These are phyloP conservation scores for Gnathonemus echidnorhynchus DNA, from an alignment of 2,113 vertebrate species.

Conservation along the genomic window DNA sequence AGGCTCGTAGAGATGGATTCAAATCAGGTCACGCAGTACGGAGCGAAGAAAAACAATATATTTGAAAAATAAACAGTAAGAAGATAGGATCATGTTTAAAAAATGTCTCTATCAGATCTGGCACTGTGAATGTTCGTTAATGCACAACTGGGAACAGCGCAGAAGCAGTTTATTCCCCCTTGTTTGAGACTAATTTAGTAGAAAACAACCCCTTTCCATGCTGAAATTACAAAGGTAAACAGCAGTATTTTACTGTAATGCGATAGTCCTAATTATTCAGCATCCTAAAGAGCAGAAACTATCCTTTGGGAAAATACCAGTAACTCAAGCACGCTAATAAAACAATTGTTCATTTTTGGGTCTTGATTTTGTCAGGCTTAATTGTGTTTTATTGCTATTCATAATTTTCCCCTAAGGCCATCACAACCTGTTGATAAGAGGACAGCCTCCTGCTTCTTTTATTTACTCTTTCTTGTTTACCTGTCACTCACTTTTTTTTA, in stretches of 20 bases:
- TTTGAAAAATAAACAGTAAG: conserved; percentile 19
- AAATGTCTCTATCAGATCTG: conserved; percentile 24
- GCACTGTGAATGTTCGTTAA: not conserved
- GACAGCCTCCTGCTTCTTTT: no score
- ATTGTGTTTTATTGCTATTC: not conserved
- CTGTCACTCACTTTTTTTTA: not conserved
- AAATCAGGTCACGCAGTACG: not conserved
- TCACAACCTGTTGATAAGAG: conserved; percentile 3
- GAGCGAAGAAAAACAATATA: conserved; percentile 15
- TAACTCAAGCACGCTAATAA: conserved; percentile 35
- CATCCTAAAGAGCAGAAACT: conserved; percentile 38
- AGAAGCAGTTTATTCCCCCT: conserved; percentile 13
- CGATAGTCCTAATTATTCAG: conserved; percentile 42
- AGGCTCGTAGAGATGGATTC: not conserved
- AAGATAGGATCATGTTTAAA: conserved; percentile 22
- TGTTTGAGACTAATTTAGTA: conserved; percentile 17
- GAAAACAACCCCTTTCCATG: conserved; percentile 28
- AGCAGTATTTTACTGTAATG: conserved; percentile 32
- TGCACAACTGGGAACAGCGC: conserved; percentile 14
- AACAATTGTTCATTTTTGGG: not conserved
- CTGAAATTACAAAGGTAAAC: conserved; percentile 29
- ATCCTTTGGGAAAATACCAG: conserved; percentile 44
- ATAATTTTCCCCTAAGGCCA: not conserved
- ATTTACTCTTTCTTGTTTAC: not conserved
- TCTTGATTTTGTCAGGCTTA: not conserved